phyloP scores from a whole-genome alignment of 2,888 invertebrate species.

The Stegophylla sp. region DNA sequence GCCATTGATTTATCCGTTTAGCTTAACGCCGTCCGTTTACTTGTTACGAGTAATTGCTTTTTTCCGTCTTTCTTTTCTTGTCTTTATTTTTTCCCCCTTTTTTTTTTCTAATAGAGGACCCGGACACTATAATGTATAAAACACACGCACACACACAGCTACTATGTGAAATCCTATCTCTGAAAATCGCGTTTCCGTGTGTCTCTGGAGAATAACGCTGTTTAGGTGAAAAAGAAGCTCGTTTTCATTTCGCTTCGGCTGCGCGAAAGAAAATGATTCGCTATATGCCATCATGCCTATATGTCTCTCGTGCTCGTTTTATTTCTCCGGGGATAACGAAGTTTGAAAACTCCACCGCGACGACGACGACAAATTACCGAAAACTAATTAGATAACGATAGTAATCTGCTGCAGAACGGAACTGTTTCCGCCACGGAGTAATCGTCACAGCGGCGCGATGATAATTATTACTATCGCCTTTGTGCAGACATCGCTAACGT shows the following conservation, averaged over 20 bases:
- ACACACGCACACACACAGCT: no score
- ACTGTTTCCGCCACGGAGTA: no score
- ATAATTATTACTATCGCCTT: no score
- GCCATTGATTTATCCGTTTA: slow-evolving; percentile 58
- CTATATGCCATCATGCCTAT: slow-evolving; percentile 9
- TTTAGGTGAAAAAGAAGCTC: slow-evolving; percentile 55
- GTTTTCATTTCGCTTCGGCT: slow-evolving; percentile 49
- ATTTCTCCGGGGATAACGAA: slow-evolving; percentile 1
- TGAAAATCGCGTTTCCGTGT: slow-evolving; percentile 33
- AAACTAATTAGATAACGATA: slow-evolving; percentile 31
- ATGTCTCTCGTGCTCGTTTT: not conserved
- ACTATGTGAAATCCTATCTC: slow-evolving; percentile 37
- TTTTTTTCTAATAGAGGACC: slow-evolving; percentile 56
- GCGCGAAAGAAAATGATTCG: slow-evolving; percentile 55
- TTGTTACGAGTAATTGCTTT: slow-evolving; percentile 59
- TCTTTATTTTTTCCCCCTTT: slow-evolving; percentile 1
- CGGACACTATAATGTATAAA: not conserved
- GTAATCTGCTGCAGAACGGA: no score
- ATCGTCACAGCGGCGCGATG: no score
- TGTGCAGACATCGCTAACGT: no score
- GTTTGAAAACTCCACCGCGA: not conserved
- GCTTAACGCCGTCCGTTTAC: slow-evolving; percentile 49
- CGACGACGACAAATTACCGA: slow-evolving; percentile 14
- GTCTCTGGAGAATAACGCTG: slow-evolving; percentile 43
- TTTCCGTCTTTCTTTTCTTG: slow-evolving; percentile 25